Conservation (phyloP, 2,888 invertebrate species). For the Hybos culiciformis region DNA sequence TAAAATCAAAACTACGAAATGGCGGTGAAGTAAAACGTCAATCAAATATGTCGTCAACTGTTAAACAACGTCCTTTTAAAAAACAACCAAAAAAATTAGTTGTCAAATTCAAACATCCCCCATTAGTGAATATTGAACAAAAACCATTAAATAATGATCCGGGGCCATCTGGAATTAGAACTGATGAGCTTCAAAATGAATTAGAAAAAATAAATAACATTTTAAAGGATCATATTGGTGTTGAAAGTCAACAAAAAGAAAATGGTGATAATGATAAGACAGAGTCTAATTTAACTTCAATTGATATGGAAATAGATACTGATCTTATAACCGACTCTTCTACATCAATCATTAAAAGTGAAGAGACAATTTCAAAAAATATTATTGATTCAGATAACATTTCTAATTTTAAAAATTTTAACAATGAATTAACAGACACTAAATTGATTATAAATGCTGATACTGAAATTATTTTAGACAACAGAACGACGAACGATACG, state of each 20-base stretch:
- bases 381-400: no score
- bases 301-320: conserved; percentile 11
- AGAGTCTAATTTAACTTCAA: conserved; percentile 8
- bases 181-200: conserved; percentile 14
- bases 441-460: no score
- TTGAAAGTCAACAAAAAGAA: conserved; percentile 6
- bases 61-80: conserved; percentile 1
- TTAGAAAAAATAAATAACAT: no score
- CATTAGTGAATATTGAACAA: background rate
- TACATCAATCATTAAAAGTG: no score
- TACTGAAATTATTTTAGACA: no score
- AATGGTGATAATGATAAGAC: no score
- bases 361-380: no score
- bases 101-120: conserved; percentile 16
- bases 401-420: no score
- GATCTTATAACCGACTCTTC: conserved; percentile 12
- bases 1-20: background rate
- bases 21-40: background rate
- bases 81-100: conserved; percentile 14
- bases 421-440: no score
- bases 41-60: background rate
- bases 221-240: no score
- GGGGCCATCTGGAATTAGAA: conserved; percentile 8
- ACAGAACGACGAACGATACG: no score
- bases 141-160: background rate